phyloP scores from a whole-genome alignment of 1,140 invertebrate genomes.

The Solen grandis region DNA sequence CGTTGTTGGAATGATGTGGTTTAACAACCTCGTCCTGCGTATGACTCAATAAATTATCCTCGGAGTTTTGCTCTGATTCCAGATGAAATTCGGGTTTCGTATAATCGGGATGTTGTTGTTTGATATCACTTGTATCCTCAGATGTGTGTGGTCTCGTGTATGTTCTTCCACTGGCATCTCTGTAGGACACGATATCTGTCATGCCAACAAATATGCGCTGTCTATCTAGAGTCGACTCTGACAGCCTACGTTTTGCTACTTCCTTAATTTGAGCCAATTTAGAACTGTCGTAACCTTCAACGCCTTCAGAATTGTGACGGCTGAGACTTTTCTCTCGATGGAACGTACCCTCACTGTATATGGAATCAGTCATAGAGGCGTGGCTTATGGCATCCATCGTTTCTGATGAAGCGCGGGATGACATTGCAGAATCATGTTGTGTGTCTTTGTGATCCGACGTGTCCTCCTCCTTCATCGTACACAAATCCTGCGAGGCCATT shows the following conservation, averaged over 20 bases:
- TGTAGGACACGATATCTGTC: neutral
- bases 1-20: too few species aligned
- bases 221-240: conserved; percentile 39
- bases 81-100: too few species aligned
- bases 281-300: conserved; percentile 16
- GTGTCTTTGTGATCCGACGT: neutral
- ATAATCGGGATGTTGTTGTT: too few species aligned
- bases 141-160: neutral
- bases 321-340: conserved; percentile 3
- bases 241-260: conserved; percentile 34
- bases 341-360: conserved; percentile 13
- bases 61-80: too few species aligned
- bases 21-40: too few species aligned
- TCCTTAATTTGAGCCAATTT: conserved; percentile 31
- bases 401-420: conserved; percentile 31
- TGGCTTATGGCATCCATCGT: conserved; percentile 32
- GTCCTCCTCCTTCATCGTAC: conserved; percentile 51
- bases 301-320: conserved; percentile 10
- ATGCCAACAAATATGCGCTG: neutral
- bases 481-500: conserved; percentile 15
- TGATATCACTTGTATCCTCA: too few species aligned
- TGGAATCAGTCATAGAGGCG: conserved; percentile 14
- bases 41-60: too few species aligned
- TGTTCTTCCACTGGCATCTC: neutral
- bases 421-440: conserved; percentile 21